Conservation (phyloP, 2,113 vertebrate genomes). For the Piaya cayana region DNA sequence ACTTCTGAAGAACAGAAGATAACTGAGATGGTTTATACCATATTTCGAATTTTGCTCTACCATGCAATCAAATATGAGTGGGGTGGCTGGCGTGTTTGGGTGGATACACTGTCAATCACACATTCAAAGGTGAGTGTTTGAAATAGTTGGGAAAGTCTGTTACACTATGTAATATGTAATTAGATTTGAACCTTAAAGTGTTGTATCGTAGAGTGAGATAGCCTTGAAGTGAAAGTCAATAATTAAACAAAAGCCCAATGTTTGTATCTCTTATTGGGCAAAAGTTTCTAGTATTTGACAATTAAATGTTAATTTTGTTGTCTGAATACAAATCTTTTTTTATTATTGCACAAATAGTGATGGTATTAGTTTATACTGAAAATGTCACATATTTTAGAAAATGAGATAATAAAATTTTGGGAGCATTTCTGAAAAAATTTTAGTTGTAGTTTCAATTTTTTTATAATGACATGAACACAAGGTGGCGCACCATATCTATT, state of each 20-base stretch:
- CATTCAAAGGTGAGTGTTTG: conserved; percentile 91
- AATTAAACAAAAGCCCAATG: background rate
- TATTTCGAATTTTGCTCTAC: conserved; percentile 98
- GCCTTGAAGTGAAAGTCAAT: background rate
- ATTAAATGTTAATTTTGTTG: background rate
- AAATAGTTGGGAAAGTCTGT: background rate
- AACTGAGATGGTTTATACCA: conserved; percentile 97
- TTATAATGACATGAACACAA: conserved; percentile 45
- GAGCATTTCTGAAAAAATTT: background rate
- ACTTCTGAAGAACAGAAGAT: conserved; percentile 96
- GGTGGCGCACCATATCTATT: conserved; percentile 71
- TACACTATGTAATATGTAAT: fast-evolving
- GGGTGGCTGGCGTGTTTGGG: conserved; percentile 99
- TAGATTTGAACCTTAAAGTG: background rate
- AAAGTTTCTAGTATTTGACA: background rate
- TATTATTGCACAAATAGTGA: background rate
- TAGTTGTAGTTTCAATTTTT: background rate
- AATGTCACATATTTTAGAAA: background rate
- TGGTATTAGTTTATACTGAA: background rate
- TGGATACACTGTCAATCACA: conserved; percentile 97
- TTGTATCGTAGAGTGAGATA: background rate
- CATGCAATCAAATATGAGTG: conserved; percentile 98
- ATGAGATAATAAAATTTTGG: background rate
- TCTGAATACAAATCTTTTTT: background rate
- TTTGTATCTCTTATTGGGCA: background rate